Evolutionary conservation across 2,888 invertebrate species (phyloP).

Genomic region (Mechanitis mazaeus): DNA sequence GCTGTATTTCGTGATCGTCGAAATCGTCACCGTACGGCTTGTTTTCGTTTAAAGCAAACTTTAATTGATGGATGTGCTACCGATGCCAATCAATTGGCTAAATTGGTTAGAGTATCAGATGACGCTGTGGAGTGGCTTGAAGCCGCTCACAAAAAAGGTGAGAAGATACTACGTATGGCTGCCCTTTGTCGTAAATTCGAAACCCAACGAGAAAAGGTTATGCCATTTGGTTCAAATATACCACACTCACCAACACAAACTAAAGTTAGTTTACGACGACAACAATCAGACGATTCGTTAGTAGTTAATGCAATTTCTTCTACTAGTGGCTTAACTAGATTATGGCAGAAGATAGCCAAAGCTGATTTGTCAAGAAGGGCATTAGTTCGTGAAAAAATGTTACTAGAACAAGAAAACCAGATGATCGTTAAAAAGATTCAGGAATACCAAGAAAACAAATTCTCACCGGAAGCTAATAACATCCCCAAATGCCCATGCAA

Average conservation of each 20-base stretch:
- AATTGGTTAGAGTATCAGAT: constrained; percentile 57
- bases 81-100: constrained; percentile 49
- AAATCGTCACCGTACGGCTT: constrained; percentile 57
- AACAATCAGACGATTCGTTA: constrained; percentile 51
- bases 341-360: constrained; percentile 65
- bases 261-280: constrained; percentile 41
- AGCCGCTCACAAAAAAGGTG: constrained; percentile 60
- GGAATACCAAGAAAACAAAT: constrained; percentile 38
- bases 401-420: constrained; percentile 56
- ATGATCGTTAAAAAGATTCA: constrained; percentile 42
- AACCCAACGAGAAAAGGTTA: constrained; percentile 70
- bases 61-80: constrained; percentile 46
- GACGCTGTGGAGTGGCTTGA: constrained; percentile 59
- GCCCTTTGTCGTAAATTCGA: constrained; percentile 76
- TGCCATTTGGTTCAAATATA: constrained; percentile 51
- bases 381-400: constrained; percentile 53
- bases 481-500: constrained; percentile 42
- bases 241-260: constrained; percentile 46
- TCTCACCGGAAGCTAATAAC: constrained; percentile 35
- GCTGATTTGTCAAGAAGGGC: constrained; percentile 60
- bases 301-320: constrained; percentile 50
- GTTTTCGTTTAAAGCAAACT: constrained; percentile 47
- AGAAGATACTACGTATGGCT: constrained; percentile 69
- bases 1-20: constrained; percentile 63
- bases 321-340: constrained; percentile 54